Base-by-base conservation (phyloP, 2,113 vertebrate genomes). In the Arothron firmamentum region DNA sequence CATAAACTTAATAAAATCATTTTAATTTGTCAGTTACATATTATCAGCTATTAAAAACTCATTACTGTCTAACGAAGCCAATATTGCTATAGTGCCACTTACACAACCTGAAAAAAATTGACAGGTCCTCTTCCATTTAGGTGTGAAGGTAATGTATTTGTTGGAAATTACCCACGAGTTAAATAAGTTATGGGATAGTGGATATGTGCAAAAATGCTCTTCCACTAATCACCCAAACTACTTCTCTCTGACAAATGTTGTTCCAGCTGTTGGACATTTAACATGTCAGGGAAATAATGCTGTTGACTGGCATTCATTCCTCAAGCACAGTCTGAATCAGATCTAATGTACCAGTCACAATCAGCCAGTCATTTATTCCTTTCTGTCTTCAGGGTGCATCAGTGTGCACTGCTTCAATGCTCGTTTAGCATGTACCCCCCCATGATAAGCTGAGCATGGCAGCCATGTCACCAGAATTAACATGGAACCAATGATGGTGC, bases 311-410 rank as follows among this genome's bases (percentile, higher is more conserved):
- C 16, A 68, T 12, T 41, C 66, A 64, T 58, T 49, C 56, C 50
- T 65, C 53, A 47, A 65, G 64, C 54, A 41, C 18, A 51, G n/a
- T 43, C 46, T 63, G 52, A 78, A 61, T 65, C 66, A 71, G 19
- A 74, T 61, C 52, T 49, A 78, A 74, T 72, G 64, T 47, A 71
- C n/a, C 54, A 42, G 46, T 62, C 46, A 56, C 43, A 74, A 43
- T 53, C 34, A 48, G 43, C 21, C 56, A 59, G 45, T 61, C 46
- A 62, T 65, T 56, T 1, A 45, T 56, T 59, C 46, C 31, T 38
- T 41, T 42, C 49, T 62, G 46, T 74, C 59, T 65, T 0, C 0
- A 65, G 50, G 12, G 43, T 45, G 45, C 66, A 21, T 66, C 16
- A 51, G 18, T 41, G 14, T 19, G 57, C 23, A 67, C 14, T 73